Conservation (phyloP, 64 coral and sea anemone species). For the Pocillopora verrucosa region DNA sequence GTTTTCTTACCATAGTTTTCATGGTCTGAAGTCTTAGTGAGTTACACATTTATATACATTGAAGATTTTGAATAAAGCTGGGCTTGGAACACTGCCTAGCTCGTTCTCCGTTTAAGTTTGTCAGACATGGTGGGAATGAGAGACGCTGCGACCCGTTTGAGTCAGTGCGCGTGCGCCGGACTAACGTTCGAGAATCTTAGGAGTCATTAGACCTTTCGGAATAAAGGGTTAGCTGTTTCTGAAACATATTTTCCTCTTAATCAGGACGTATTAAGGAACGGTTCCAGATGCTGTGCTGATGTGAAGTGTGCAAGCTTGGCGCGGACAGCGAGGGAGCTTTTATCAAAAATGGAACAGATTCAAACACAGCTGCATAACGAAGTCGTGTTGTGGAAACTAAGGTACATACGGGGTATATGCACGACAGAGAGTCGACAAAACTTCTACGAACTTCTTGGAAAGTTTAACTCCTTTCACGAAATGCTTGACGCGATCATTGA, state of each 20-base stretch:
- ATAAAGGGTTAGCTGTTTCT: not conserved
- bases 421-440: constrained; percentile 33
- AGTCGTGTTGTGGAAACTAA: constrained; percentile 49
- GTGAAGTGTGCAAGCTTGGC: constrained; percentile 1
- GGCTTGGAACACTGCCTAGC: too few species aligned
- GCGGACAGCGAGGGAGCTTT: constrained; percentile 26
- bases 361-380: constrained; percentile 62
- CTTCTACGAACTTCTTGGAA: constrained; percentile 9
- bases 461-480: constrained; percentile 28
- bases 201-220: too few species aligned
- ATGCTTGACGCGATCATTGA: constrained; percentile 43
- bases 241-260: not conserved
- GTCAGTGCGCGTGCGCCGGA: too few species aligned
- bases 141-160: too few species aligned
- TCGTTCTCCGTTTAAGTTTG: too few species aligned
- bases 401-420: constrained; percentile 33
- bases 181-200: too few species aligned
- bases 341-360: constrained; percentile 42
- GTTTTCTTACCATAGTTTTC: too few species aligned
- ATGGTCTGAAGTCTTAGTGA: too few species aligned
- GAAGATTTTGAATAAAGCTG: too few species aligned
- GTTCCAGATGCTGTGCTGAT: constrained; percentile 3
- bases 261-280: not conserved
- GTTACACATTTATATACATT: too few species aligned
- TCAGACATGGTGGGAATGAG: too few species aligned